phyloP scores from a whole-genome alignment of 2,888 invertebrate genomes.

The Drosophila subsilvestris region DNA sequence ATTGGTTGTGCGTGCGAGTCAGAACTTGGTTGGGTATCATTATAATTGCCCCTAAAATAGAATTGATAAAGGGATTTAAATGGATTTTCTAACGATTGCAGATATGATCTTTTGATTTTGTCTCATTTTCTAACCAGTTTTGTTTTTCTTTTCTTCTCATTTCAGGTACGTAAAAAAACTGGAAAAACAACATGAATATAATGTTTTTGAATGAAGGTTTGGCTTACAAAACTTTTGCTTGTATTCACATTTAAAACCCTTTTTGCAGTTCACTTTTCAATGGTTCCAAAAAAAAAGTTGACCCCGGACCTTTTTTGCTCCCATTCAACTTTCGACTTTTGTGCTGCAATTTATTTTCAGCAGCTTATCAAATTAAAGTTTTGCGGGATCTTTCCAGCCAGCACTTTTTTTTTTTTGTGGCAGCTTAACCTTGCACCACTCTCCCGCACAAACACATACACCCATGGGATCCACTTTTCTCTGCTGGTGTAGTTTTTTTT shows the following conservation, averaged over 20 bases:
- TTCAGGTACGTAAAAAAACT: slow-evolving; percentile 59
- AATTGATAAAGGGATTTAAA: not conserved
- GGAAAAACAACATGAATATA: not conserved
- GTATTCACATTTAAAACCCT: not conserved
- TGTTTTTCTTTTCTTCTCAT: slow-evolving; percentile 28
- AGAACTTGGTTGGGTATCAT: slow-evolving; percentile 2
- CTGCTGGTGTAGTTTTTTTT: slow-evolving; percentile 40
- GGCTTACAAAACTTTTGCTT: not conserved
- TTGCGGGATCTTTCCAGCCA: slow-evolving; percentile 65
- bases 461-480: slow-evolving; percentile 7
- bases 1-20: slow-evolving; percentile 46
- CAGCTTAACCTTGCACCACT: slow-evolving; percentile 67
- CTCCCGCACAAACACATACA: not conserved
- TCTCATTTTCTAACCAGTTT: slow-evolving; percentile 11
- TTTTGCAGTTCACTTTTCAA: not conserved
- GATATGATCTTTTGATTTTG: slow-evolving; percentile 8
- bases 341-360: slow-evolving; percentile 62
- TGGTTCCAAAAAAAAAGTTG: no score
- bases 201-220: not conserved
- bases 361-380: slow-evolving; percentile 77
- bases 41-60: slow-evolving; percentile 42
- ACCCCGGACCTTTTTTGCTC: slow-evolving; percentile 28
- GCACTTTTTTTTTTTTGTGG: slow-evolving; percentile 54
- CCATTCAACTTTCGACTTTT: slow-evolving; percentile 35
- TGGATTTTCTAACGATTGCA: slow-evolving; percentile 21